Evolutionary conservation across 2,797 vertebrate species (phyloP).

Genomic region (Leptatherina wallacei): DNA sequence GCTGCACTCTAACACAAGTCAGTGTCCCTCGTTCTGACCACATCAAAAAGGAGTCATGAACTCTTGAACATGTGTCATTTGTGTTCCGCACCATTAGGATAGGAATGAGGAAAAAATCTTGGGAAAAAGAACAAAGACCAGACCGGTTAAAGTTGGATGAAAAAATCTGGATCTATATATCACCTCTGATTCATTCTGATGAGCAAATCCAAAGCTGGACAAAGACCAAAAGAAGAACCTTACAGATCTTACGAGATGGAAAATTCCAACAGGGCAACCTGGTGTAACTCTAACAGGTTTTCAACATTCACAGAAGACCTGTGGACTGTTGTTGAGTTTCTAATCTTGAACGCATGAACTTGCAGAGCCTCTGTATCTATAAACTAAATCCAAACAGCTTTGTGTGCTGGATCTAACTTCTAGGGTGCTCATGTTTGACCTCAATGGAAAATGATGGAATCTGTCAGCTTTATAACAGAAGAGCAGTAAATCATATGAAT

Average conservation of each 20-base stretch:
- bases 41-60: slow-evolving; percentile 38
- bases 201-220: slow-evolving; percentile 51
- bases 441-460: slow-evolving; percentile 32
- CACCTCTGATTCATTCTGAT: slow-evolving; percentile 48
- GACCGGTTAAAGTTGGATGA: slow-evolving; percentile 28
- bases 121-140: slow-evolving; percentile 31
- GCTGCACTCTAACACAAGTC: slow-evolving; percentile 15
- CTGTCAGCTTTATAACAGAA: slow-evolving; percentile 22
- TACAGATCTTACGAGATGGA: slow-evolving; percentile 55
- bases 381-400: slow-evolving; percentile 3
- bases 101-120: slow-evolving; percentile 9
- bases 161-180: slow-evolving; percentile 61
- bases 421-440: slow-evolving; percentile 19
- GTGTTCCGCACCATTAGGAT: slow-evolving; percentile 47
- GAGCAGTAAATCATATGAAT: slow-evolving; percentile 28
- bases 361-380: slow-evolving; percentile 13
- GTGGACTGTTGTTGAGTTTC: slow-evolving; percentile 29
- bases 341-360: slow-evolving; percentile 38
- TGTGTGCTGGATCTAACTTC: slow-evolving; percentile 15
- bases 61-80: slow-evolving; percentile 48
- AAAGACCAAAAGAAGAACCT: slow-evolving; percentile 43
- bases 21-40: slow-evolving; percentile 27
- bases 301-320: slow-evolving; percentile 36
- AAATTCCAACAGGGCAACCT: slow-evolving; percentile 49
- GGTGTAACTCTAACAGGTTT: slow-evolving; percentile 33